Base-by-base conservation (phyloP, 2,113 vertebrate genomes). In the Penelope pileata region DNA sequence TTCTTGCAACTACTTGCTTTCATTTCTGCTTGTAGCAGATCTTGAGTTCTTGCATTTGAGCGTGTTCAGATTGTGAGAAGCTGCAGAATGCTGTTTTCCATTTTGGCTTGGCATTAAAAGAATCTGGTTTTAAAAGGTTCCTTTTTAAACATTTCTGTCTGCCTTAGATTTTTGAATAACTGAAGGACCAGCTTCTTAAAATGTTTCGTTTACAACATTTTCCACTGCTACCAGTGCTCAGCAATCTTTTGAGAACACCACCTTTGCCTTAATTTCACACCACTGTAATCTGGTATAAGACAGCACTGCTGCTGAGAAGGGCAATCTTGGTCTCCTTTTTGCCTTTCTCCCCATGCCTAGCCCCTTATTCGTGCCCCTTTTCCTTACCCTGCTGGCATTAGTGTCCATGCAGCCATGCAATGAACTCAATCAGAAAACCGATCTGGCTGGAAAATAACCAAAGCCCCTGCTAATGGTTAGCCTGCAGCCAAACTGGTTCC, bases 41-140 rank as follows among this genome's bases (percentile, higher is more conserved):
- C 58, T 36, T 68, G 32, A 78, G 22, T 72, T 91, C 76, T 70
- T 68, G 66, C 10, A 5, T 63, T 88, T 81, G 56, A 63, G 40
- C 30, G 51, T 43, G 1, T 78, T 93, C 22, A 47, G 36, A 62
- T 11, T 84, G 51, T 6, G 8, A 90, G 69, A 81, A 78, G 32
- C 69, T 70, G 51, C 76, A 93, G 86, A 91, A 70, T 1, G 0
- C 38, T 78, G 47, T 70, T 94, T 94, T 95, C 73, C 92, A 27
- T 36, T 96, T 90, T 54, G 51, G 42, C 42, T 90, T 80, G 54
- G 68, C 50, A 16, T 91, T 85, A 78, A 67, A 93, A 50, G 80
- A 29, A 36, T 56, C 67, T 75, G 34, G 1, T 63, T 94, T 86
- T 69, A 14, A 86, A 91, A 73, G 9, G 74, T 80, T 94, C 32